Evolutionary conservation across 1,140 invertebrate species (phyloP).

Genomic region (Neodiprion pinetum): DNA sequence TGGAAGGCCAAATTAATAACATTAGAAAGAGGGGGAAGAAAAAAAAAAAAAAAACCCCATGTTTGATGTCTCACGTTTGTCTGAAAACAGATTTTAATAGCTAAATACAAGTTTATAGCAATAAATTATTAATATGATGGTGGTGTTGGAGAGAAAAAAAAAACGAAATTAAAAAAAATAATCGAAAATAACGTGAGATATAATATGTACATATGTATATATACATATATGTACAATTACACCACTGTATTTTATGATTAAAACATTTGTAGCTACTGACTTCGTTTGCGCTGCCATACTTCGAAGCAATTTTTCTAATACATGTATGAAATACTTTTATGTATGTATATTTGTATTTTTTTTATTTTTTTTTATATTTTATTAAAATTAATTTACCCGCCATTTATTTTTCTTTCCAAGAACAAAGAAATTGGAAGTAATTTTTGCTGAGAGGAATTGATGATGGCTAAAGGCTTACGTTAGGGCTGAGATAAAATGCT

Average conservation of each 20-base stretch:
- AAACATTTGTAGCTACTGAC: not conserved
- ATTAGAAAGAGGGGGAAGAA: no score
- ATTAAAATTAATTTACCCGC: not conserved
- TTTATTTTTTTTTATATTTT: conserved; percentile 13
- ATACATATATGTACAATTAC: conserved; percentile 17
- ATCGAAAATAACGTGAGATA: not conserved
- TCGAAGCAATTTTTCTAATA: conserved; percentile 30
- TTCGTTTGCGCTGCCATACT: conserved; percentile 41
- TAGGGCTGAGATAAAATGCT: conserved; percentile 49
- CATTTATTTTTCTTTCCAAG: conserved; percentile 12
- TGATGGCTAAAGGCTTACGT: conserved; percentile 31
- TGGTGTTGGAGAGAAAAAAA: no score
- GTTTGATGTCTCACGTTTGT: no score
- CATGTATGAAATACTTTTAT: not conserved
- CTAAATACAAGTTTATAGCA: no score
- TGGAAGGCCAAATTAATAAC: no score
- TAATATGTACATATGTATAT: conserved; percentile 21
- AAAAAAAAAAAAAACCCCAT: no score
- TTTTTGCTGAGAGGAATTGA: not conserved
- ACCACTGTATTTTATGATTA: not conserved
- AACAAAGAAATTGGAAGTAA: conserved; percentile 18
- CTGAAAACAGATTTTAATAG: no score
- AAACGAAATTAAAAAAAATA: not conserved
- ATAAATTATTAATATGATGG: no score
- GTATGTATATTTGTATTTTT: conserved; percentile 6